Evolutionary conservation across 2,113 vertebrate species (phyloP).

Genomic region (Festucalex cinctus): DNA sequence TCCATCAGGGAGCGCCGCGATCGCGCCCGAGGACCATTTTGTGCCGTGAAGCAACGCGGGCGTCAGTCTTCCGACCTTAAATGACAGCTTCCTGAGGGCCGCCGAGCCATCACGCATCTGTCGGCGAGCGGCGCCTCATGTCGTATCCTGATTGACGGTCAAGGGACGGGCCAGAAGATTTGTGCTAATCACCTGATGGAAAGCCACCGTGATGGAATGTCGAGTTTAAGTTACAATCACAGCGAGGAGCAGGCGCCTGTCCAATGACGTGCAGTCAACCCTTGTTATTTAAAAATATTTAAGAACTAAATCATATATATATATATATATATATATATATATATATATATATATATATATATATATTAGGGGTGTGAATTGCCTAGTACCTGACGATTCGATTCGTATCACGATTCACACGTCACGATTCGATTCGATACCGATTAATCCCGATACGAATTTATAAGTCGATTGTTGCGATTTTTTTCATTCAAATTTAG

Average conservation of each 20-base stretch:
- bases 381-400: no score
- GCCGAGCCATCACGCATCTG: slow-evolving; percentile 59
- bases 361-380: no score
- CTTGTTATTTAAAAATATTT: no score
- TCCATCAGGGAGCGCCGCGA: slow-evolving; percentile 13
- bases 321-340: no score
- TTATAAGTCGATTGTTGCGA: no score
- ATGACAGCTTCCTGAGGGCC: slow-evolving; percentile 62
- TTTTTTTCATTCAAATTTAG: no score
- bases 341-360: no score
- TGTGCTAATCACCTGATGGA: slow-evolving; percentile 26
- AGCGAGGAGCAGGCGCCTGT: neutral
- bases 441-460: no score
- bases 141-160: slow-evolving; percentile 56
- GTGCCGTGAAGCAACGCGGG: slow-evolving; percentile 25
- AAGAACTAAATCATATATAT: no score
- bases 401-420: no score
- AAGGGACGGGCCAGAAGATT: slow-evolving; percentile 38
- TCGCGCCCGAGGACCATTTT: neutral
- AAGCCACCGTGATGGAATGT: neutral
- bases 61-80: slow-evolving; percentile 40
- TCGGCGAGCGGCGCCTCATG: slow-evolving; percentile 33
- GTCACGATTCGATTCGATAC: no score
- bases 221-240: neutral
- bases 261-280: neutral